phyloP scores from a whole-genome alignment of 2,888 invertebrate genomes.

The Agonopterix subpropinquella region DNA sequence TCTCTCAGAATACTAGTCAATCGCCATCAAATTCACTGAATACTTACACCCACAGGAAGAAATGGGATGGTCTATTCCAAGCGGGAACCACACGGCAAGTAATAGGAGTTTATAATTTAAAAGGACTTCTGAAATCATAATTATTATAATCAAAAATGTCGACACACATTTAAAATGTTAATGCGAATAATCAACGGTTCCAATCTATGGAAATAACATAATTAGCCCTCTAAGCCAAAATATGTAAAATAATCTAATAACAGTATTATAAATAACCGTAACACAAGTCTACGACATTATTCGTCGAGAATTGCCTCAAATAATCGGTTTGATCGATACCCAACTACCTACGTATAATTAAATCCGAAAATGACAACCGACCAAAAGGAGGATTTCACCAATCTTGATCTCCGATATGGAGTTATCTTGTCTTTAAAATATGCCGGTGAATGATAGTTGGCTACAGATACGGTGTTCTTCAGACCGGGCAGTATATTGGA shows the following conservation, averaged over 20 bases:
- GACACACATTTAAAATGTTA: background rate
- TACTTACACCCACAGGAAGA: too few relatives aligned
- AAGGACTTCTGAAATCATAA: too few relatives aligned
- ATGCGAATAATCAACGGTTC: constrained; percentile 2
- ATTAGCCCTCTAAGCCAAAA: constrained; percentile 1
- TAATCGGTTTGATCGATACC: constrained; percentile 20
- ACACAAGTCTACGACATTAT: constrained; percentile 12
- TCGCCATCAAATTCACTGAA: too few relatives aligned
- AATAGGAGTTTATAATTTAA: too few relatives aligned
- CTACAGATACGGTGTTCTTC: constrained; percentile 1
- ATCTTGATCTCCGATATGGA: constrained; percentile 15
- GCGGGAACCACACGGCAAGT: too few relatives aligned
- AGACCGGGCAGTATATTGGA: background rate
- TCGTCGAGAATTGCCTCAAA: constrained; percentile 20
- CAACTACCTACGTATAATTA: constrained; percentile 22
- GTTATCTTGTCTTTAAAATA: background rate
- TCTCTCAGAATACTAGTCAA: too few relatives aligned
- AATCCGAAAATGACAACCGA: constrained; percentile 22
- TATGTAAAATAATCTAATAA: constrained; percentile 8
- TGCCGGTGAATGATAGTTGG: background rate
- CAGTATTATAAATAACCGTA: constrained; percentile 3
- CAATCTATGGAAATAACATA: constrained; percentile 4
- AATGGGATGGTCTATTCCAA: too few relatives aligned
- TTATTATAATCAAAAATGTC: too few relatives aligned
- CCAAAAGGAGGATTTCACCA: constrained; percentile 25